phyloP scores from a whole-genome alignment of 2,888 invertebrate genomes.

The Operophtera brumata region DNA sequence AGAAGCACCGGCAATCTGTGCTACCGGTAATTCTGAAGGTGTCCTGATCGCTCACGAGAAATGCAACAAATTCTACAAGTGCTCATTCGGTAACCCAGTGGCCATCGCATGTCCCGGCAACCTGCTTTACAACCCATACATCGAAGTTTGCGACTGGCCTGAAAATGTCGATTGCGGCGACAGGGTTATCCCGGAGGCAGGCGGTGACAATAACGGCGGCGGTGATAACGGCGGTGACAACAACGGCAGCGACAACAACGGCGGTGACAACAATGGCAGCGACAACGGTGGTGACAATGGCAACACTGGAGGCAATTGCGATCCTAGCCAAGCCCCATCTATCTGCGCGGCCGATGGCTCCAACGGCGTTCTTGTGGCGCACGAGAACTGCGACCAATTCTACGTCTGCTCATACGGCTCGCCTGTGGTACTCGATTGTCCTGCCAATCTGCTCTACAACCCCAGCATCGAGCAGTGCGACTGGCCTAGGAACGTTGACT shows the following conservation, averaged over 20 bases:
- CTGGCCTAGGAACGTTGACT: conserved; percentile 78
- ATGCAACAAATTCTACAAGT: conserved; percentile 51
- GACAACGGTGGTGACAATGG: background rate
- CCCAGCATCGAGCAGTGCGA: conserved; percentile 73
- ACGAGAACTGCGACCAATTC: conserved; percentile 37
- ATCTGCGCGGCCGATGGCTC: conserved; percentile 35
- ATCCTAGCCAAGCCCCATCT: conserved; percentile 32
- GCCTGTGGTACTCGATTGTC: conserved; percentile 77
- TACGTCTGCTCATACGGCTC: conserved; percentile 81
- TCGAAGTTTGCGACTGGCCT: conserved; percentile 49
- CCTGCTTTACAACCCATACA: conserved; percentile 42
- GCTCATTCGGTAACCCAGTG: conserved; percentile 38
- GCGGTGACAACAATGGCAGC: conserved; percentile 21
- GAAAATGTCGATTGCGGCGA: conserved; percentile 46
- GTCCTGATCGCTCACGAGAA: conserved; percentile 45
- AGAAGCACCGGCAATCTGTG: conserved; percentile 46
- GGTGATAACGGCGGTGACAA: conserved; percentile 18
- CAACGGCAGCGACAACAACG: conserved; percentile 8
- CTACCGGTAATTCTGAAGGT: conserved; percentile 39
- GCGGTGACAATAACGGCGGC: conserved; percentile 21
- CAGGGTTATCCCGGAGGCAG: conserved; percentile 27
- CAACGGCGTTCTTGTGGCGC: conserved; percentile 40
- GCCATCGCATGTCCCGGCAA: conserved; percentile 35
- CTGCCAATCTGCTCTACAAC: conserved; percentile 74
- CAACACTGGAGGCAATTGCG: conserved; percentile 25